Evolutionary conservation across 2,888 invertebrate species (phyloP).

Genomic region (Agrotis puta): DNA sequence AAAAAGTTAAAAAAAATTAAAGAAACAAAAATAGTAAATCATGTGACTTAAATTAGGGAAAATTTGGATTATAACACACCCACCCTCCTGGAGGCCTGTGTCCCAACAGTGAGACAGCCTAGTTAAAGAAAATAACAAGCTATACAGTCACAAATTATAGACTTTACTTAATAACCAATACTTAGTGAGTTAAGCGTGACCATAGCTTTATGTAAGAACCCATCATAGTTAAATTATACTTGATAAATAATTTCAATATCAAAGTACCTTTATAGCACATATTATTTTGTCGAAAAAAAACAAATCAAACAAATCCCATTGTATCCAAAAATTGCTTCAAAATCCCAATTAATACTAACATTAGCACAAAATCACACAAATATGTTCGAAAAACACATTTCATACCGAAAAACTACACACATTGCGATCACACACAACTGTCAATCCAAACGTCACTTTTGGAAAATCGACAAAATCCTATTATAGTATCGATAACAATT

Average conservation of each 20-base stretch:
- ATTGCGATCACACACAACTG: slow-evolving; percentile 63
- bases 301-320: slow-evolving; percentile 39
- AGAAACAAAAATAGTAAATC: too few relatives aligned
- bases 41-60: too few relatives aligned
- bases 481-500: slow-evolving; percentile 56
- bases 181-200: background rate
- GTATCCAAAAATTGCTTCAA: slow-evolving; percentile 28
- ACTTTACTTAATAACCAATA: too few relatives aligned
- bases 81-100: background rate
- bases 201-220: background rate
- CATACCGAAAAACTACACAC: slow-evolving; percentile 54
- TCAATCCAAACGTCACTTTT: slow-evolving; percentile 70
- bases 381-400: slow-evolving; percentile 49
- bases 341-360: slow-evolving; percentile 53
- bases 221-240: background rate
- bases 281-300: slow-evolving; percentile 12
- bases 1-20: too few relatives aligned
- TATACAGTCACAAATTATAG: too few relatives aligned
- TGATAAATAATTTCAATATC: background rate
- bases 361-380: slow-evolving; percentile 42
- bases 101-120: background rate
- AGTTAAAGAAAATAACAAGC: background rate
- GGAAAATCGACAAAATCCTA: slow-evolving; percentile 56
- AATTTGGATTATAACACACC: too few relatives aligned
- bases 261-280: slow-evolving; percentile 6